Evolutionary conservation across 35 echinoderm and acorn worm species (phyloP), one percentile per base, ranked within the genome.

Genomic region (Ophioderma brevispina): DNA sequence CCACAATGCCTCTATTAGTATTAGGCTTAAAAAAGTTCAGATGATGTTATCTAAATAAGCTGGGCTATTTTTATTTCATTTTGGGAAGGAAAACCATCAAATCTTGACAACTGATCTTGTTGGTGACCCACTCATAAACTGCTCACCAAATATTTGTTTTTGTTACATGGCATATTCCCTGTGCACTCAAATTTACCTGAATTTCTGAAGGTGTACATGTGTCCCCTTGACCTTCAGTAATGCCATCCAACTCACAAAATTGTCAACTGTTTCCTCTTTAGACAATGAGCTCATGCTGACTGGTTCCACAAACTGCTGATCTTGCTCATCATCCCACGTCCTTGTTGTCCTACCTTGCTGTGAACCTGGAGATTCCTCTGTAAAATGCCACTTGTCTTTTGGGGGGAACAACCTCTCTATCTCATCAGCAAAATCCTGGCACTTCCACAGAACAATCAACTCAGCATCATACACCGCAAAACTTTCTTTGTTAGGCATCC

Each of bases 211-310:
- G 15, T 46, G 0, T 25, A 42, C 76, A 36, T 79, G 34, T 14
- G 14, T 37, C 0, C 39, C 32, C n/a, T 37, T 36, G 21, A 91
- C 8, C 75, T 91, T 85, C 28, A 91, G 34, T 18, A 91, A 34
- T 13, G 90, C 90, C 77, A 91, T 85, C 90, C 90, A 91, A 37
- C 75, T 79, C 15, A 91, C 15, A 46, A 79, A 86, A 39, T 85
- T 49, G 31, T 81, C 55, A 13, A 64, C 36, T 0, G 55, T 82
- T 0, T 77, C 28, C 21, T 80, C 82, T 76, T 63, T 86, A 19
- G 79, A 33, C 31, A 75, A 40, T 6, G 75, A 84, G 31, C 90
- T 85, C 75, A 79, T 76, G n/a, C 70, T 50, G 43, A 52, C 33
- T 0, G 78, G 87, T 63, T 80, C 82, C 28, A 91, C 82, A 21